Base-by-base conservation (phyloP, 2,888 invertebrate genomes). In the Bedellia somnulentella region DNA sequence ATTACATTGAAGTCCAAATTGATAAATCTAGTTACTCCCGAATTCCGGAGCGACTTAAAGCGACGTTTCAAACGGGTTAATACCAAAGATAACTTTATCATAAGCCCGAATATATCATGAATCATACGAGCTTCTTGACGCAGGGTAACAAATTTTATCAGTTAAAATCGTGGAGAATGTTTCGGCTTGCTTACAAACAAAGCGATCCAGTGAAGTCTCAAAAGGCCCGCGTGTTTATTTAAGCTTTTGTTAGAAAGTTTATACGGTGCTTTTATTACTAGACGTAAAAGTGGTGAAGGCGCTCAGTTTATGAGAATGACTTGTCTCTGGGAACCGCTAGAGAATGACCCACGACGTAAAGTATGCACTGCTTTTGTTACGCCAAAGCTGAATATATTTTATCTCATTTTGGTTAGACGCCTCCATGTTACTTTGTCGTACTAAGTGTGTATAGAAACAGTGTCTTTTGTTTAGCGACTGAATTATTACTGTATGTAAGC, bases 91-190 rank as follows among this genome's bases (percentile, higher is more conserved):
- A 33, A 35, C 31, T 33, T 34, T 37, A 33, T 34, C 34, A 31
- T 33, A 31, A 28, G 25, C 21, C 32, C 13, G 31, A 25, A 18
- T 29, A 31, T 27, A 31, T 26, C 14, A 17, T 16, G 16, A 24
- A 13, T 26, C 26, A 26, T 15, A 33, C 27, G 15, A 32, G 12
- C 17, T 17, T 18, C n/a, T n/a, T 32, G 33, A 31, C 36, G 24
- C 30, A 33, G 32, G 34, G 25, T 36, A 34, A 34, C 30, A 30
- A 30, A 32, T 28, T 36, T 34, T 34, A 34, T 36, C 33, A 34
- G 28, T 18, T 32, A 34, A 32, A 34, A 36, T 34, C 32, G 32
- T 31, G 30, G 36, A 31, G 34, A 35, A 22, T 15, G 33, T 35
- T 35, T 36, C 35, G 32, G 35, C 27, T 30, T 22, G 27, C 29